Evolutionary conservation across 2,888 invertebrate genomes (phyloP).

Genomic region (Beris chalybata): DNA sequence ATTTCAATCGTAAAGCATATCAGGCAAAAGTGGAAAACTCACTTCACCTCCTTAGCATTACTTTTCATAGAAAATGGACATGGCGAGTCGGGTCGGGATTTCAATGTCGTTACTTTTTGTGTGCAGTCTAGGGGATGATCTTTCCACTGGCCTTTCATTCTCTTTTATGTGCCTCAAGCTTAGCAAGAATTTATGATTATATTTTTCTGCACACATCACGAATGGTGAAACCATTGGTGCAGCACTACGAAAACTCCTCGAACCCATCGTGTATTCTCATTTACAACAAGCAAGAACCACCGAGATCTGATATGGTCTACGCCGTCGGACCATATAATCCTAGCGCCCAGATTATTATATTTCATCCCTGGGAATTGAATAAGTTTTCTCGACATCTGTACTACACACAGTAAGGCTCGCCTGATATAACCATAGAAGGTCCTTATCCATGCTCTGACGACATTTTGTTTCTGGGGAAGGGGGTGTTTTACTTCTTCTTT

Average conservation of each 20-base stretch:
- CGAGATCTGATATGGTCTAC: conserved; percentile 5
- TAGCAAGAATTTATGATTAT: conserved; percentile 31
- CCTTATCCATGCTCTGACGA: neutral
- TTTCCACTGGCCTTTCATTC: conserved; percentile 19
- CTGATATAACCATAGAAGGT: neutral
- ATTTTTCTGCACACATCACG: conserved; percentile 22
- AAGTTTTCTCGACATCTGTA: neutral
- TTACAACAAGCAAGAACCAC: conserved; percentile 17
- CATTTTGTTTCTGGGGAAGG: conserved; percentile 14
- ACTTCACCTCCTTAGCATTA: no score
- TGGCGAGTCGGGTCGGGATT: neutral
- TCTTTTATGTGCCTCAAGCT: conserved; percentile 25
- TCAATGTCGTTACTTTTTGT: conserved; percentile 23
- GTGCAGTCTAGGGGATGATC: conserved; percentile 10
- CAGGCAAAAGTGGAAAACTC: no score
- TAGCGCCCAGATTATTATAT: conserved; percentile 35
- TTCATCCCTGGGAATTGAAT: conserved; percentile 34
- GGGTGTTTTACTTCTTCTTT: conserved; percentile 19
- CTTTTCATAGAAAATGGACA: neutral
- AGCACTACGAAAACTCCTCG: conserved; percentile 20
- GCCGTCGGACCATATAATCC: conserved; percentile 30
- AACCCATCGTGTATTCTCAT: conserved; percentile 30
- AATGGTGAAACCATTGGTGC: conserved; percentile 16
- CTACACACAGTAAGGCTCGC: no score
- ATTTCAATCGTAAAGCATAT: no score